phyloP scores from a whole-genome alignment of 2,888 invertebrate genomes.

The Nemurella pictetii region DNA sequence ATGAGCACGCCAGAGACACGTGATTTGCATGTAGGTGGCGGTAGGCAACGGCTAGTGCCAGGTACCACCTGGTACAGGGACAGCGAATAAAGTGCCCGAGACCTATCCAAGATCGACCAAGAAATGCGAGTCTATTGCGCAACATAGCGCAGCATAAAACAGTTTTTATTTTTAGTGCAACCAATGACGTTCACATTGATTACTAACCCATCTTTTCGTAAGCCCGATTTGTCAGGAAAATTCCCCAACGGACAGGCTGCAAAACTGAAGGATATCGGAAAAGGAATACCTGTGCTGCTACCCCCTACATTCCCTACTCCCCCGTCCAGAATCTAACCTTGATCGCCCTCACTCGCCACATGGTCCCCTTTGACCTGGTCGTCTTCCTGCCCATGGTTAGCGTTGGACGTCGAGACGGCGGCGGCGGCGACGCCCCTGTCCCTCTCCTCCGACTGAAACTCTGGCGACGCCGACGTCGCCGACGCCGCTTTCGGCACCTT shows the following conservation, averaged over 20 bases:
- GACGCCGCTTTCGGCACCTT: constrained; percentile 6
- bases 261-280: neutral
- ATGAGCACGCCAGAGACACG: neutral
- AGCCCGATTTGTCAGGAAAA: neutral
- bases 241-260: neutral
- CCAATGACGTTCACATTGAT: neutral
- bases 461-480: neutral
- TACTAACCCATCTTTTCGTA: neutral
- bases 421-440: neutral
- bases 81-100: too few species aligned
- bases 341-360: neutral
- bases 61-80: neutral
- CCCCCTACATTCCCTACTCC: neutral
- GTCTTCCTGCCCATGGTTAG: neutral
- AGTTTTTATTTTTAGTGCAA: neutral
- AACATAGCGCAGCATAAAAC: neutral
- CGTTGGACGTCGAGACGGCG: neutral
- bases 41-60: neutral
- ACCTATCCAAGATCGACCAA: neutral
- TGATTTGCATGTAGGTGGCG: neutral
- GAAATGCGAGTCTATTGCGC: neutral
- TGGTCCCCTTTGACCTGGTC: neutral
- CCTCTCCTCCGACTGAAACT: neutral
- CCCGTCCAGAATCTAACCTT: neutral
- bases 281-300: too few species aligned